A percentile compares a stretch with the other conserved stretches of the same genome.
These are phyloP conservation scores for Triops longicaudatus DNA, from an alignment of 1,140 invertebrate species.

Conservation along the genomic window DNA sequence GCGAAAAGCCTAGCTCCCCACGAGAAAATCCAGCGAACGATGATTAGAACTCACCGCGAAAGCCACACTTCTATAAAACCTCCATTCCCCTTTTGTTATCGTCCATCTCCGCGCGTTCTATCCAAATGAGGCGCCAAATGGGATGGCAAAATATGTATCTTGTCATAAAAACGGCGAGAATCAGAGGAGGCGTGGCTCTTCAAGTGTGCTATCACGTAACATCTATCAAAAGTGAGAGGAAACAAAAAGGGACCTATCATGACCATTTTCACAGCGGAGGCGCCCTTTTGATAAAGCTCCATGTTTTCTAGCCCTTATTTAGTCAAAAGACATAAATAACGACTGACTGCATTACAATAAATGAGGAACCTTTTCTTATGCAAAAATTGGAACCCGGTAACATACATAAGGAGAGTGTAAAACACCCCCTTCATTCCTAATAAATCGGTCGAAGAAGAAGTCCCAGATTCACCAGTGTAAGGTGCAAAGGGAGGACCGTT, in stretches of 20 bases:
- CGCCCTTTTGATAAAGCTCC: background rate
- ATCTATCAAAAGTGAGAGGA: slow-evolving; percentile 12
- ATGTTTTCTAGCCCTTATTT: background rate
- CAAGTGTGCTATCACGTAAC: slow-evolving; percentile 2
- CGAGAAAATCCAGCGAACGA: background rate
- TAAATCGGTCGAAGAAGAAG: background rate
- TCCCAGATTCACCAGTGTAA: background rate
- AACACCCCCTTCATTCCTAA: slow-evolving; percentile 7
- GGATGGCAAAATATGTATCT: background rate
- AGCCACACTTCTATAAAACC: slow-evolving; percentile 11
- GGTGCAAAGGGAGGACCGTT: background rate
- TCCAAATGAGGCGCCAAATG: slow-evolving; percentile 3
- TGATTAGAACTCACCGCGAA: background rate
- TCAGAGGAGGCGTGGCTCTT: background rate
- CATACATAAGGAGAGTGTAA: background rate
- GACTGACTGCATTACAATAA: background rate
- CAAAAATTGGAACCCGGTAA: background rate
- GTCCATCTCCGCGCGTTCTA: background rate
- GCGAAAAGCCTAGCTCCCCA: background rate
- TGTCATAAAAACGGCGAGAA: background rate
- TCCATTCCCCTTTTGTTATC: background rate
- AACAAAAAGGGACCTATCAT: background rate
- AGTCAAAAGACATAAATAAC: background rate
- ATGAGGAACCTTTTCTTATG: slow-evolving; percentile 2
- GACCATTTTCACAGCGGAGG: background rate